These are phyloP conservation scores for Scaptomyza tumidula DNA, from an alignment of 2,888 invertebrate genomes.

Conservation along the genomic window DNA sequence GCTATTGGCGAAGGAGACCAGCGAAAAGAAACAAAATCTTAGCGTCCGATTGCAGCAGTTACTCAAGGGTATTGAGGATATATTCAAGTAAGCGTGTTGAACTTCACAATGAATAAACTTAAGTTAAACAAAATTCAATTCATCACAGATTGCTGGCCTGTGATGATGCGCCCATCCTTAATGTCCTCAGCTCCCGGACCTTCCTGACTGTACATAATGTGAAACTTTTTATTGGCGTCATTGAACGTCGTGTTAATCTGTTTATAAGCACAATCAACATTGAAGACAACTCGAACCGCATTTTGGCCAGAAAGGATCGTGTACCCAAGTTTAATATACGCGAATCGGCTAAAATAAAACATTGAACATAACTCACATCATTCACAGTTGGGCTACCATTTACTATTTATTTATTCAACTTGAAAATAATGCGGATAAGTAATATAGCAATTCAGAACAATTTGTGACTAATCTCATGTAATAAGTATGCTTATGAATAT, in stretches of 20 bases:
- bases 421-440: conserved; percentile 28
- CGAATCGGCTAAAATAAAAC: conserved; percentile 81
- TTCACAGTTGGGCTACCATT: conserved; percentile 15
- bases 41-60: conserved; percentile 81
- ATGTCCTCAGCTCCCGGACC: conserved; percentile 89
- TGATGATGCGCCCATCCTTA: conserved; percentile 89
- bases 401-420: conserved; percentile 37
- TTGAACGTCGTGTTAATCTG: conserved; percentile 88
- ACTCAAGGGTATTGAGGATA: conserved; percentile 85
- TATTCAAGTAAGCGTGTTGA: conserved; percentile 79
- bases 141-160: conserved; percentile 88
- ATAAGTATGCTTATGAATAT: conserved; percentile 34
- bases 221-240: conserved; percentile 91
- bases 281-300: conserved; percentile 82
- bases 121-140: neutral
- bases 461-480: conserved; percentile 47
- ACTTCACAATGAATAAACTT: neutral
- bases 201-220: conserved; percentile 91
- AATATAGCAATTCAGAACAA: conserved; percentile 42
- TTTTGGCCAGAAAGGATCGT: conserved; percentile 83
- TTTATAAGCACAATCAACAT: conserved; percentile 81
- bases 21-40: conserved; percentile 77
- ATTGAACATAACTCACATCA: conserved; percentile 32
- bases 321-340: conserved; percentile 84
- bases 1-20: conserved; percentile 68